phyloP scores from a whole-genome alignment of 2,113 vertebrate species.

The Pluvialis apricaria region DNA sequence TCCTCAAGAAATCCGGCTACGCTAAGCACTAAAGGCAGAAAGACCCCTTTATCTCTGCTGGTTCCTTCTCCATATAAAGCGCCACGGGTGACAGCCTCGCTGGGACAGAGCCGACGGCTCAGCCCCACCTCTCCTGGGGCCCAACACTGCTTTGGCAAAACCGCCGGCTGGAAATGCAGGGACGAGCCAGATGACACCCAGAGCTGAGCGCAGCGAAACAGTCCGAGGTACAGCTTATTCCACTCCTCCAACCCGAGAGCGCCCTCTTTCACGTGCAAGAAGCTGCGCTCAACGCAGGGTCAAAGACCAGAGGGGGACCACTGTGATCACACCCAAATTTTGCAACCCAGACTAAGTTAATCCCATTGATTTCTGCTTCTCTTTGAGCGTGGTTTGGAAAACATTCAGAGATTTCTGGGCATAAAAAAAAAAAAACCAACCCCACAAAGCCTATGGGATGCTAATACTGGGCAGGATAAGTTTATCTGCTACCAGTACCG shows the following conservation, averaged over 20 bases:
- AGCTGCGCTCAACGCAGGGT: not conserved
- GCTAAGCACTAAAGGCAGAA: not conserved
- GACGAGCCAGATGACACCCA: rapidly evolving
- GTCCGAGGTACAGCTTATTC: not conserved
- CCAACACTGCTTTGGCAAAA: not conserved
- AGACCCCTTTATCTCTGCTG: not conserved
- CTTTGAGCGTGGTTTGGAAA: not conserved
- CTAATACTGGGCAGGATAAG: not conserved
- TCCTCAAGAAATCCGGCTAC: not conserved
- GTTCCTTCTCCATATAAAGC: not conserved
- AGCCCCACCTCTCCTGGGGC: not conserved
- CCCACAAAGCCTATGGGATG: not conserved
- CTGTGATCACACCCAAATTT: not conserved
- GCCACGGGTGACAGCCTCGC: not conserved
- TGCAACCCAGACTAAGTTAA: not conserved
- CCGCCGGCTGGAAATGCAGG: not conserved
- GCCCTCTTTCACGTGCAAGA: not conserved
- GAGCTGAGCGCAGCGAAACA: not conserved
- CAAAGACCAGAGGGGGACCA: not conserved
- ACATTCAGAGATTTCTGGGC: not conserved
- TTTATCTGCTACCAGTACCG: not conserved
- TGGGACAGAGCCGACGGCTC: not conserved
- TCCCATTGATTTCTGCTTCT: not conserved
- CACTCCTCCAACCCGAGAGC: not conserved
- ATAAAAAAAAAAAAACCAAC: not conserved